These are phyloP conservation scores for Motacilla alba DNA, from an alignment of 2,113 vertebrate genomes.

Conservation along the genomic window DNA sequence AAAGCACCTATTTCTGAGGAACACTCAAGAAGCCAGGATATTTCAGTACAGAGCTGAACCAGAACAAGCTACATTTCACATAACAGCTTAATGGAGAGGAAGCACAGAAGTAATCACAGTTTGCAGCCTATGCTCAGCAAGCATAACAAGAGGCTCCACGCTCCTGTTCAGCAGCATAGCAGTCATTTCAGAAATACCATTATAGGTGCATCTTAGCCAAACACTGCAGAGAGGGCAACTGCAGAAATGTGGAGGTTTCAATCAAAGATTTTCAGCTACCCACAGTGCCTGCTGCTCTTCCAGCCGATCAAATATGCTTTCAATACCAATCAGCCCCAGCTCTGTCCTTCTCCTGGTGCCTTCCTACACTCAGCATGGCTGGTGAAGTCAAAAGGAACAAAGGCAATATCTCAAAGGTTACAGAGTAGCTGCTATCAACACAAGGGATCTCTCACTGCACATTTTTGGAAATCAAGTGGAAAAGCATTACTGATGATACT, in stretches of 20 bases:
- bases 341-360: neutral
- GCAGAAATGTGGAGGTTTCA: neutral
- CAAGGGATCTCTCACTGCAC: neutral
- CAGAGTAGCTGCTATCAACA: neutral
- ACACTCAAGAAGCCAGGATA: neutral
- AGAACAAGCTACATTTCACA: neutral
- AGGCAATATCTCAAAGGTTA: neutral
- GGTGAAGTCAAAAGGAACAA: neutral
- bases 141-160: neutral
- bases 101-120: neutral
- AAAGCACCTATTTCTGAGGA: neutral
- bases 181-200: neutral
- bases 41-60: neutral
- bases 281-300: fast-evolving
- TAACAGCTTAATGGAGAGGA: neutral
- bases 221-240: neutral
- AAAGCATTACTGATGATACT: neutral
- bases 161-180: neutral
- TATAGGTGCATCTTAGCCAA: neutral
- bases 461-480: neutral
- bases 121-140: neutral
- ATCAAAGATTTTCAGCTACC: neutral
- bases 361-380: neutral
- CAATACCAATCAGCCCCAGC: neutral
- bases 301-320: neutral